Percentiles rank a stretch among this genome's conserved stretches.
Evolutionary conservation across 2,888 invertebrate species (phyloP).

Genomic region (Rhingia campestris): DNA sequence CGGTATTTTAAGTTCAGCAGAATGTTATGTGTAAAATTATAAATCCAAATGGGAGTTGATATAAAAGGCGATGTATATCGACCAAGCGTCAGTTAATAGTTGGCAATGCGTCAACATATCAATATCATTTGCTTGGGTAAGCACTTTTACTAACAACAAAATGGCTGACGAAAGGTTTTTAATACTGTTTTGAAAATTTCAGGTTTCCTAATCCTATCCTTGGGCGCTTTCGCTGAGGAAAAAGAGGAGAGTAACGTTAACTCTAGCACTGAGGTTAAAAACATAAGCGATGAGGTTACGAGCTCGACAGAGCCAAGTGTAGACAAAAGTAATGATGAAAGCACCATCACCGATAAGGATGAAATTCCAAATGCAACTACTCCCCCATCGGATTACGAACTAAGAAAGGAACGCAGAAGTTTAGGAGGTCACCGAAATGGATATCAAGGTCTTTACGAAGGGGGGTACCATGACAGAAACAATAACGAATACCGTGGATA

Average conservation of each 20-base stretch:
- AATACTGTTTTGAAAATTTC: slow-evolving; percentile 8
- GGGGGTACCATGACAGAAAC: no score
- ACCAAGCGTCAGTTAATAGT: no score
- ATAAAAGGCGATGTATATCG: no score
- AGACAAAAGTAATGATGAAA: no score
- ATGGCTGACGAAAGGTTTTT: neutral
- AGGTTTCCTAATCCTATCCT: slow-evolving; percentile 44
- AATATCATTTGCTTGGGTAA: slow-evolving; percentile 58
- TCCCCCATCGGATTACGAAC: neutral
- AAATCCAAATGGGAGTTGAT: no score
- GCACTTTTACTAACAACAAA: neutral
- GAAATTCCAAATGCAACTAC: neutral
- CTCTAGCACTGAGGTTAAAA: neutral
- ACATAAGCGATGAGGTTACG: no score
- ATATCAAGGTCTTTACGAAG: no score
- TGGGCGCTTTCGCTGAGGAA: slow-evolving; percentile 19
- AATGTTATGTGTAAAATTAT: no score
- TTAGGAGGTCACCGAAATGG: slow-evolving; percentile 8
- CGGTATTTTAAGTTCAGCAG: no score
- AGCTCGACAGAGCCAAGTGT: no score
- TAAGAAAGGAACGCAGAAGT: slow-evolving; percentile 10
- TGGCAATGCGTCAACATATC: slow-evolving; percentile 51
- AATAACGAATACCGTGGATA: no score
- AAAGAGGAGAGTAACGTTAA: neutral
- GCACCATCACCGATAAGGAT: no score